Evolutionary conservation across 2,888 invertebrate genomes (phyloP).

Genomic region (Labia minor): DNA sequence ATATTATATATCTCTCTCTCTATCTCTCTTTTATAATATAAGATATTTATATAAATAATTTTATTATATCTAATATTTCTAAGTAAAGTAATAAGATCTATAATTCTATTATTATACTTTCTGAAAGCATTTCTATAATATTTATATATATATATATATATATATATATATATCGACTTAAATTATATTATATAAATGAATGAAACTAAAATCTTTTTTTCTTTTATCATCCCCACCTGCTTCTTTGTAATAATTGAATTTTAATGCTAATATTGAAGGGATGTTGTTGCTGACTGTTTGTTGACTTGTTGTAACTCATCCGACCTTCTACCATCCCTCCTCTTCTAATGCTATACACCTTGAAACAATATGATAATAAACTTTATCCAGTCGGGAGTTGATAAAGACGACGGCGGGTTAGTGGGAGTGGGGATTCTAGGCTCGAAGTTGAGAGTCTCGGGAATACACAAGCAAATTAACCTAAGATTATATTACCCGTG

Average conservation of each 20-base stretch:
- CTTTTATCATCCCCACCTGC: no score
- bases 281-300: constrained; percentile 13
- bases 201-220: no score
- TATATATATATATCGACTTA: no score
- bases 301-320: constrained; percentile 8
- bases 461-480: constrained; percentile 13
- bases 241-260: not conserved
- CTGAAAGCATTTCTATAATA: no score
- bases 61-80: no score
- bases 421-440: not conserved
- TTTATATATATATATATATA: no score
- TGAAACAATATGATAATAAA: constrained; percentile 13
- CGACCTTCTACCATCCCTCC: not conserved
- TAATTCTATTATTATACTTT: no score
- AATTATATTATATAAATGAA: no score
- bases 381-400: constrained; percentile 13
- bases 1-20: no score
- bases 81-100: no score
- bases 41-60: no score
- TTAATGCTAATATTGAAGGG: constrained; percentile 8
- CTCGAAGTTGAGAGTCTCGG: not conserved
- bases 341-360: not conserved
- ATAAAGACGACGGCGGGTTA: not conserved
- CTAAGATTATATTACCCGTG: constrained; percentile 13
- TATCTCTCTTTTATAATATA: no score